Percentiles rank a stretch among this genome's conserved stretches.
These are phyloP conservation scores for Platyrinchus mystaceus DNA, from an alignment of 2,797 vertebrate genomes.

Conservation along the genomic window DNA sequence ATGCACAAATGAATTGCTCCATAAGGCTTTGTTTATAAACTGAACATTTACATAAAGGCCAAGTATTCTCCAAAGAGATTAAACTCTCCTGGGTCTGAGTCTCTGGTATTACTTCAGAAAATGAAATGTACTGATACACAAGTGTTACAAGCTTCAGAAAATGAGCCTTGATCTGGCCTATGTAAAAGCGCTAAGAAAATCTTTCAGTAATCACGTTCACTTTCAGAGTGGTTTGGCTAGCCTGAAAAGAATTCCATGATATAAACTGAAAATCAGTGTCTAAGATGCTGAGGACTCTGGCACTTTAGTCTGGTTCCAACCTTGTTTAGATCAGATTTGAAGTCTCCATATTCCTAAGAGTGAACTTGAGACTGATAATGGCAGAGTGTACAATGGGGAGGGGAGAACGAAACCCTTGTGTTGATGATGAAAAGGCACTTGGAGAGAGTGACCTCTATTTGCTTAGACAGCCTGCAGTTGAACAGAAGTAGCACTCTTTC, in stretches of 20 bases:
- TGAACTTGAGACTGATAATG: background rate
- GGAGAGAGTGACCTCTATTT: background rate
- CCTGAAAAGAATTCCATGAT: background rate
- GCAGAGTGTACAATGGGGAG: background rate
- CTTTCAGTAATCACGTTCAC: fast-evolving
- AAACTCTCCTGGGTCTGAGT: background rate
- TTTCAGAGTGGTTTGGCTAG: background rate
- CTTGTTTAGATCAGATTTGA: background rate
- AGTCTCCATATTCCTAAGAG: background rate
- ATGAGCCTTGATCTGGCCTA: background rate
- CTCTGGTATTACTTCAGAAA: background rate
- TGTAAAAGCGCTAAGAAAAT: background rate
- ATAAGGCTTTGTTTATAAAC: conserved; percentile 31
- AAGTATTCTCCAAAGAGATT: conserved; percentile 22
- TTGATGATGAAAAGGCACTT: background rate
- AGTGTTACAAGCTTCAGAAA: background rate
- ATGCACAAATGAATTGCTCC: conserved; percentile 37
- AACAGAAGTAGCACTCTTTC: background rate
- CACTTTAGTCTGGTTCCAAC: background rate
- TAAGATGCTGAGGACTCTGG: background rate
- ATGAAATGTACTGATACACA: background rate
- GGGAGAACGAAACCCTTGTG: background rate
- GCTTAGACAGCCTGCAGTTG: background rate
- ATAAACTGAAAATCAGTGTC: background rate
- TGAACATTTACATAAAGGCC: background rate